phyloP scores from a whole-genome alignment of 2,888 invertebrate species.

The Iphiclides podalirius region DNA sequence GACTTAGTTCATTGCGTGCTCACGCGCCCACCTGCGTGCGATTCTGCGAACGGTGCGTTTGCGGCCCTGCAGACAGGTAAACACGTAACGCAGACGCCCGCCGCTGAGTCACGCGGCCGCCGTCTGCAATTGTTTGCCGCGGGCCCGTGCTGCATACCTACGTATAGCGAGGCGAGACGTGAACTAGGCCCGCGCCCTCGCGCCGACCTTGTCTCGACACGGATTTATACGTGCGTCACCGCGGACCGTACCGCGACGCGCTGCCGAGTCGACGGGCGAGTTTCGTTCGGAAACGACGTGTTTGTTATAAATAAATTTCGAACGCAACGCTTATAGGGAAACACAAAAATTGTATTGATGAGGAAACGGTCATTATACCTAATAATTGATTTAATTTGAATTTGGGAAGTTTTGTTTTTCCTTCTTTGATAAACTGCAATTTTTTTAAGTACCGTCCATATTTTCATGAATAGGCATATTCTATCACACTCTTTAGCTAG shows the following conservation, averaged over 20 bases:
- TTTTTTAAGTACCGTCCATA: too few relatives aligned
- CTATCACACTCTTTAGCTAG: too few relatives aligned
- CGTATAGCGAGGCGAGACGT: constrained; percentile 30
- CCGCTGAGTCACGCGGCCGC: constrained; percentile 56
- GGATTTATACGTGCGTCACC: constrained; percentile 75
- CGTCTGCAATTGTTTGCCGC: constrained; percentile 59
- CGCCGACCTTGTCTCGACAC: constrained; percentile 74
- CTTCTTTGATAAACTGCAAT: too few relatives aligned
- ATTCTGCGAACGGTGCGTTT: constrained; percentile 5
- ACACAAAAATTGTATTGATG: too few relatives aligned
- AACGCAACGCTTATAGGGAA: too few relatives aligned
- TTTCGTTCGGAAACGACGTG: constrained; percentile 20
- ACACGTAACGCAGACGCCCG: constrained; percentile 16
- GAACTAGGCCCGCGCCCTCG: constrained; percentile 69
- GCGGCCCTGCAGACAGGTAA: constrained; percentile 21
- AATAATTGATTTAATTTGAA: too few relatives aligned
- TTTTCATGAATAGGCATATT: too few relatives aligned
- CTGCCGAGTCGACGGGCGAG: constrained; percentile 27
- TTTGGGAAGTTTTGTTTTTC: too few relatives aligned
- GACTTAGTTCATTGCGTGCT: too few relatives aligned
- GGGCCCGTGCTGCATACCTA: too few relatives aligned
- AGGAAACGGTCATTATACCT: too few relatives aligned
- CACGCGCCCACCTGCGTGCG: background rate
- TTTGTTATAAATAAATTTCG: too few relatives aligned
- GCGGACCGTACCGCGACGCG: constrained; percentile 40